A percentile compares a stretch with the other conserved stretches of the same genome.
phyloP scores from a whole-genome alignment of 2,797 vertebrate species.

The Salarias fasciatus region DNA sequence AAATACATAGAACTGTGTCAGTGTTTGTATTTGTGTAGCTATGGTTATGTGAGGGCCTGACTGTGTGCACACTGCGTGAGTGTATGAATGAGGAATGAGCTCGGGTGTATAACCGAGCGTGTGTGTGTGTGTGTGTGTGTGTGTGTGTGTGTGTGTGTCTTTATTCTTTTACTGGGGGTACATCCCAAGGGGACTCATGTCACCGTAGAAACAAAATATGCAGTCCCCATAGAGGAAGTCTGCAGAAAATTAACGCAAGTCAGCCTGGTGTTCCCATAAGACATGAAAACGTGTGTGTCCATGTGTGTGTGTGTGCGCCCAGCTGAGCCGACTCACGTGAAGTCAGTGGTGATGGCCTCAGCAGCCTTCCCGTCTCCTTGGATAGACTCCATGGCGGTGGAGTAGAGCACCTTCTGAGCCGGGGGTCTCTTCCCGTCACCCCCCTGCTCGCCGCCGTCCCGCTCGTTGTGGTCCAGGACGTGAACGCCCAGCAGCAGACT shows the following conservation, averaged over 20 bases:
- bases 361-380: conserved; percentile 94
- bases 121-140: too few relatives aligned
- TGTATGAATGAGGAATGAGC: too few relatives aligned
- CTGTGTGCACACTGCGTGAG: too few relatives aligned
- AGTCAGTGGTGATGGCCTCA: conserved; percentile 86
- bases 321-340: conserved; percentile 87
- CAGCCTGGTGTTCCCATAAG: too few relatives aligned
- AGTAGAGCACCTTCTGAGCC: conserved; percentile 94
- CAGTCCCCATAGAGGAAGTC: conserved; percentile 8
- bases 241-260: conserved; percentile 11
- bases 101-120: too few relatives aligned
- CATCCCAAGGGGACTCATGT: too few relatives aligned
- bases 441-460: conserved; percentile 85
- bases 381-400: conserved; percentile 98
- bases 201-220: too few relatives aligned
- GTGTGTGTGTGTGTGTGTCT: too few relatives aligned
- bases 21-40: conserved; percentile 68
- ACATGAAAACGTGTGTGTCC: too few relatives aligned
- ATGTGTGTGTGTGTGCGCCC: background rate
- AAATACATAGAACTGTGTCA: conserved; percentile 60
- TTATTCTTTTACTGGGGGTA: too few relatives aligned
- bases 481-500: conserved; percentile 96
- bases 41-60: too few relatives aligned
- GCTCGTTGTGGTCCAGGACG: conserved; percentile 86
- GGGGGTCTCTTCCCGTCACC: conserved; percentile 88